Base-by-base conservation (phyloP, 2,797 vertebrate genomes). In the Limnodromus scolopaceus region DNA sequence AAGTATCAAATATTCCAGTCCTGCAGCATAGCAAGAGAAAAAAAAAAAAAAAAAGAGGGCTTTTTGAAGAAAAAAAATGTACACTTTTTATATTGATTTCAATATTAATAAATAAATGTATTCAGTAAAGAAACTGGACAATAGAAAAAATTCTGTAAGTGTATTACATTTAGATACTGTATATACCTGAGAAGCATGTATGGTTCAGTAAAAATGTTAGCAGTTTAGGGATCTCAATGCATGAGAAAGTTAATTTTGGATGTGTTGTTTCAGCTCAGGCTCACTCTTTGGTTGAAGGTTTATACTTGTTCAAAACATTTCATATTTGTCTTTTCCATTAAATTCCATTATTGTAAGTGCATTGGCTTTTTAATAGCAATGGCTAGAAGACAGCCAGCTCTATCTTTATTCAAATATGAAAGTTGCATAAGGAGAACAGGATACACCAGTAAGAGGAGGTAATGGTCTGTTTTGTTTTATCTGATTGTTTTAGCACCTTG, bases 401-500 rank as follows among this genome's bases (percentile, higher is more conserved):
- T 79, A 77, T 87, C 71, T 41, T 90, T 92, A 92, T 72, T 93
- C 80, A 94, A 92, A 95, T 83, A 80, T 51, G 55, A 49, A 93
- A 58, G 24, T 80, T 93, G 39, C 23, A 49, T 83, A 78, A 72
- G 61, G 53, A 92, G 48, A 76, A 46, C 57, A 94, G 92, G 89
- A 93, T 96, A 86, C 22, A n/a, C 88, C 83, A 68, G 60, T 66
- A 94, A 94, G 75, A 83, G 69, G 55, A 96, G 91, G 81, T 94
- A 96, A 94, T 94, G 90, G 82, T 97, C 87, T 96, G 78, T 89
- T 97, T 97, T 97, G 96, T 94, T 97, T 97, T 94, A 93, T 95
- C 89, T 84, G 89, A 89, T 96, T 91, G 65, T 92, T 97, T 96
- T 96, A 97, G 48, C 96, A 93, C 92, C 89, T 97, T 95, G 71